A percentile compares a stretch with the other conserved stretches of the same genome.
phyloP scores from a whole-genome alignment of 2,888 invertebrate species.

The Pinctada fucata region DNA sequence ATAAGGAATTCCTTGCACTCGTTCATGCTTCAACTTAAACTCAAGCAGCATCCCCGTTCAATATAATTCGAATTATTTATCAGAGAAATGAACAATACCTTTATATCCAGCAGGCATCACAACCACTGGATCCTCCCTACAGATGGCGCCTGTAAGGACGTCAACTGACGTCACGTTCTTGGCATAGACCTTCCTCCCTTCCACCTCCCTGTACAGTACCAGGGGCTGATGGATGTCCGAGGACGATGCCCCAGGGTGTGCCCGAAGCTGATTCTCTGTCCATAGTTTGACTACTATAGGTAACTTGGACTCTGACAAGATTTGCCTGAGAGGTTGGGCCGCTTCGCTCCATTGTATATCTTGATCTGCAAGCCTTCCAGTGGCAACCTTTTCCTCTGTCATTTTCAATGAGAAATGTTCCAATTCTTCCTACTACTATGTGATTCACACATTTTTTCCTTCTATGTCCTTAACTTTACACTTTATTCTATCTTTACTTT shows the following conservation, averaged over 20 bases:
- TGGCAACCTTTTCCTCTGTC: too few species aligned
- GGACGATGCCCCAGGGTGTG: conserved; percentile 22
- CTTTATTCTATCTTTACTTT: too few species aligned
- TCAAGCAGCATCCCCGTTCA: too few species aligned
- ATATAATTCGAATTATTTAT: too few species aligned
- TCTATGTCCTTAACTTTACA: too few species aligned
- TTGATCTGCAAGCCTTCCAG: background rate
- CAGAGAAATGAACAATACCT: conserved; percentile 37
- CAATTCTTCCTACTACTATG: too few species aligned
- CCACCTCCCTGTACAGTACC: conserved; percentile 53
- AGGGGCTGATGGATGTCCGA: conserved; percentile 53
- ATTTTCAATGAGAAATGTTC: too few species aligned
- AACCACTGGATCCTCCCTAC: conserved; percentile 53
- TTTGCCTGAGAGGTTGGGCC: conserved; percentile 43
- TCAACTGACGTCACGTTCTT: conserved; percentile 55
- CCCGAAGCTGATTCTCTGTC: conserved; percentile 40
- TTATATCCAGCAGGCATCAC: conserved; percentile 55
- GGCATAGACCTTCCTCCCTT: conserved; percentile 53
- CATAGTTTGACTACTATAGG: conserved; percentile 57
- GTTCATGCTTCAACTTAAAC: too few species aligned
- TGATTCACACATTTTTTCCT: too few species aligned
- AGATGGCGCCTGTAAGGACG: conserved; percentile 45
- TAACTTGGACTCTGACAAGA: conserved; percentile 47
- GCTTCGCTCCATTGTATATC: conserved; percentile 48
- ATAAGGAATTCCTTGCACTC: too few species aligned